A percentile compares a stretch with the other conserved stretches of the same genome.
These are phyloP conservation scores for Spatulosminthurus flaviceps DNA, from an alignment of 2,888 invertebrate genomes.

Conservation along the genomic window DNA sequence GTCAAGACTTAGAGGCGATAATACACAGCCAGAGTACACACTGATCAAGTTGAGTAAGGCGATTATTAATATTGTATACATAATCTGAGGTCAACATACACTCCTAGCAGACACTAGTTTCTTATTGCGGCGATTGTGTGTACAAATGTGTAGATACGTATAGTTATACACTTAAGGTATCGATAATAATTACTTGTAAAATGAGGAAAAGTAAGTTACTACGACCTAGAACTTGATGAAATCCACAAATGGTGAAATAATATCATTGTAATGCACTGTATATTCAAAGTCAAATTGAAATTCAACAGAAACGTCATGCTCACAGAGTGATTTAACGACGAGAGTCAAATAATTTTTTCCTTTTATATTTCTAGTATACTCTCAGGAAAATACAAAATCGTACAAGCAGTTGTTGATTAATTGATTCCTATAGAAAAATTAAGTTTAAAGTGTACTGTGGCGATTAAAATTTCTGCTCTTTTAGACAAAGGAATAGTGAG, in stretches of 20 bases:
- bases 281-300: slow-evolving; percentile 31
- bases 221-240: slow-evolving; percentile 12
- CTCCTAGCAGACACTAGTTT: slow-evolving; percentile 9
- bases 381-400: slow-evolving; percentile 25
- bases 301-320: slow-evolving; percentile 34
- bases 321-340: slow-evolving; percentile 33
- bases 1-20: slow-evolving; percentile 8
- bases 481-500: slow-evolving; percentile 18
- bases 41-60: slow-evolving; percentile 12
- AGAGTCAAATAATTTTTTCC: slow-evolving; percentile 6
- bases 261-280: slow-evolving; percentile 19
- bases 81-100: slow-evolving; percentile 4
- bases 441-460: slow-evolving; percentile 38
- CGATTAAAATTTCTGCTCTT: slow-evolving; percentile 41
- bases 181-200: slow-evolving; percentile 7
- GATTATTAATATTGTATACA: background rate
- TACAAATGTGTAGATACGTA: slow-evolving; percentile 13
- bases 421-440: slow-evolving; percentile 14
- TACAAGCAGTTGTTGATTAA: slow-evolving; percentile 20
- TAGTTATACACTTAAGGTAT: slow-evolving; percentile 13
- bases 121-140: slow-evolving; percentile 18
- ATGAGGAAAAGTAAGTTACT: slow-evolving; percentile 25
- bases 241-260: slow-evolving; percentile 18
- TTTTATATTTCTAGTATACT: slow-evolving; percentile 19
- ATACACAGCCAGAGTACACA: slow-evolving; percentile 32